Evolutionary conservation across 2,797 vertebrate genomes (phyloP).

Genomic region (Tragopan temminckii): DNA sequence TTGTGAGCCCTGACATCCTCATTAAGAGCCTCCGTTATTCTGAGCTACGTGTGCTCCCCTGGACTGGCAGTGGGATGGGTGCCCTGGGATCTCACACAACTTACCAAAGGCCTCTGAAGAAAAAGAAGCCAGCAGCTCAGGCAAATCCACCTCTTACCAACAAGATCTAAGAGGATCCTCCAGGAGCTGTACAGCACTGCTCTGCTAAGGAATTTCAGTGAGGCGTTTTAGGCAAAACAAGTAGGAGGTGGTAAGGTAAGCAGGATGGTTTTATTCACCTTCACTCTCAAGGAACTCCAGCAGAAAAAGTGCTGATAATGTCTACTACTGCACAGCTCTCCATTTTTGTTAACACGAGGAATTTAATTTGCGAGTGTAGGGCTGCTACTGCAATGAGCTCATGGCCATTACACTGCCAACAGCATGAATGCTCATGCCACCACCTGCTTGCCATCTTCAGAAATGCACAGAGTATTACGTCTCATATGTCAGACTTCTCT

Average conservation of each 20-base stretch:
- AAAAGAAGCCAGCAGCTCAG: not conserved
- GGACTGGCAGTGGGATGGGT: too few species aligned
- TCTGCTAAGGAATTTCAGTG: not conserved
- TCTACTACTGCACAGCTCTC: not conserved
- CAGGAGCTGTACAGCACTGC: not conserved
- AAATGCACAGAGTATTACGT: rapidly evolving
- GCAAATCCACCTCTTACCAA: not conserved
- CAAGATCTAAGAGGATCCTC: not conserved
- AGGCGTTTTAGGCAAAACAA: not conserved
- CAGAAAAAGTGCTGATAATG: not conserved
- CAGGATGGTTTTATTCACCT: not conserved
- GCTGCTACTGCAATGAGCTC: not conserved
- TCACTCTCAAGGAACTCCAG: not conserved
- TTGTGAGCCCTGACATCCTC: not conserved
- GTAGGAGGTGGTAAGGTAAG: not conserved
- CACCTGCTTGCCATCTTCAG: not conserved
- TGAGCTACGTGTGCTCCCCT: not conserved
- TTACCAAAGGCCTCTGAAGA: not conserved
- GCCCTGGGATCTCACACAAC: not conserved
- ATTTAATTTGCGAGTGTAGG: not conserved
- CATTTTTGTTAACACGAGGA: not conserved
- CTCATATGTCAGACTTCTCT: not conserved
- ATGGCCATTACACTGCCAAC: not conserved
- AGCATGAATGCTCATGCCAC: not conserved
- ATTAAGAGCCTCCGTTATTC: not conserved